Evolutionary conservation across 1,140 invertebrate species (phyloP).

Genomic region (Bombus waltoni): DNA sequence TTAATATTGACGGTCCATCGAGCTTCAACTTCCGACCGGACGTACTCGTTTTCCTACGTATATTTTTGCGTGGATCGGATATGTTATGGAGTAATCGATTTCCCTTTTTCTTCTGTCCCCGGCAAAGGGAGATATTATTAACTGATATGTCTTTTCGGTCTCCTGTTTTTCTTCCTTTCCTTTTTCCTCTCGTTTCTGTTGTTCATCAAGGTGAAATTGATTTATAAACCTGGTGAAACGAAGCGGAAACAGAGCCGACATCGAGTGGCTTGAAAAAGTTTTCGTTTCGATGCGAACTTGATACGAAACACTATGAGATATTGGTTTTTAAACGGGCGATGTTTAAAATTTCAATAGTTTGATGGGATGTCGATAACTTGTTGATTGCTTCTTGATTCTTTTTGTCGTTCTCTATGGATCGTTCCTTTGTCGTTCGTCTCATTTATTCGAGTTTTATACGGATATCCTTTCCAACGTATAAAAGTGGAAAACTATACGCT

Average conservation of each 20-base stretch:
- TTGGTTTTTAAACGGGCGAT: not conserved
- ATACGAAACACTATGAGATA: not conserved
- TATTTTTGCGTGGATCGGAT: not conserved
- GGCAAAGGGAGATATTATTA: not conserved
- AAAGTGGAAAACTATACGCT: not conserved
- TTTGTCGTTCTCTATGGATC: not conserved
- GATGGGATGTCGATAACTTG: not conserved
- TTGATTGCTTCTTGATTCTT: not conserved
- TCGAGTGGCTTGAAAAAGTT: no score
- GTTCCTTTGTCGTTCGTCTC: not conserved
- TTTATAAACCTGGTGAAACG: not conserved
- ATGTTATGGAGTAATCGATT: not conserved
- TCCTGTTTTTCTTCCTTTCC: no score
- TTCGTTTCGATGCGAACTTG: not conserved
- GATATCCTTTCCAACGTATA: not conserved
- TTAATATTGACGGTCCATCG: conserved; percentile 40
- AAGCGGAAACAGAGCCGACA: not conserved
- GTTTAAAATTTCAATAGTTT: not conserved
- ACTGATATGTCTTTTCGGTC: not conserved
- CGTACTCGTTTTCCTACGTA: conserved; percentile 3
- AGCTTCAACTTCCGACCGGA: conserved; percentile 7
- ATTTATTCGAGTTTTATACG: not conserved
- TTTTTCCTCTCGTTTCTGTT: not conserved
- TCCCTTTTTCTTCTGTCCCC: not conserved
- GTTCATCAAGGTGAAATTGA: not conserved